Percentiles rank a stretch among this genome's conserved stretches.
Evolutionary conservation across 1,140 invertebrate genomes (phyloP).

Genomic region (Listronotus oregonensis): DNA sequence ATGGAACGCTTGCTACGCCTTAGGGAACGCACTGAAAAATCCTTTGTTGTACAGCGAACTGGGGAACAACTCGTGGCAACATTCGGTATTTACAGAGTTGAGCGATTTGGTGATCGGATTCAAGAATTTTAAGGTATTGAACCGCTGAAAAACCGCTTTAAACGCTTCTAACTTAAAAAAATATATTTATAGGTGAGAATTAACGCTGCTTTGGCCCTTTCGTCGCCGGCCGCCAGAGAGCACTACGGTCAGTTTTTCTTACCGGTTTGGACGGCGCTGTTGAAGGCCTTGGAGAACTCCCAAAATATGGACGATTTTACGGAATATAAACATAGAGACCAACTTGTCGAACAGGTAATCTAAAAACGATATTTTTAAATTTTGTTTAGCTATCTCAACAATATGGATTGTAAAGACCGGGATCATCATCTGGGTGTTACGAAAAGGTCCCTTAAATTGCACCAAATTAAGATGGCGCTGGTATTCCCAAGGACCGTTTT

Average conservation of each 20-base stretch:
- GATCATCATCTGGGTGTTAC: too few species aligned
- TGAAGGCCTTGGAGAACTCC: slow-evolving; percentile 73
- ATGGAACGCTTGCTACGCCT: slow-evolving; percentile 89
- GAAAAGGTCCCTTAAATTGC: too few species aligned
- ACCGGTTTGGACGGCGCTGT: slow-evolving; percentile 70
- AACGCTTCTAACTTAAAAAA: too few species aligned
- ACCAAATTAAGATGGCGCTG: too few species aligned
- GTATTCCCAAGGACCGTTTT: too few species aligned
- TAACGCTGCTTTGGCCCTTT: slow-evolving; percentile 78
- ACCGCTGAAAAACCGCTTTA: too few species aligned
- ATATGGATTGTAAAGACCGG: too few species aligned
- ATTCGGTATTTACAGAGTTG: slow-evolving; percentile 58
- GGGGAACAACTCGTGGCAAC: slow-evolving; percentile 36
- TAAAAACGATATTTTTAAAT: neutral
- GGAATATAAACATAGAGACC: slow-evolving; percentile 81
- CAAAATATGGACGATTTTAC: slow-evolving; percentile 76
- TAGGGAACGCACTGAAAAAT: slow-evolving; percentile 78
- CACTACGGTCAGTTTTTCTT: slow-evolving; percentile 67
- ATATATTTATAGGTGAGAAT: slow-evolving; percentile 61
- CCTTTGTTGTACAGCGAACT: slow-evolving; percentile 58
- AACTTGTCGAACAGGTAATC: slow-evolving; percentile 68
- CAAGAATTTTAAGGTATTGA: slow-evolving; percentile 65
- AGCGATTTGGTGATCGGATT: slow-evolving; percentile 60
- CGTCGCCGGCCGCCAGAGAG: slow-evolving; percentile 61
- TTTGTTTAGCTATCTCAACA: too few species aligned